Percentiles rank a stretch among this genome's conserved stretches.
Conservation (phyloP, 1,140 invertebrate species). For the Leptonema lineaticorne region DNA sequence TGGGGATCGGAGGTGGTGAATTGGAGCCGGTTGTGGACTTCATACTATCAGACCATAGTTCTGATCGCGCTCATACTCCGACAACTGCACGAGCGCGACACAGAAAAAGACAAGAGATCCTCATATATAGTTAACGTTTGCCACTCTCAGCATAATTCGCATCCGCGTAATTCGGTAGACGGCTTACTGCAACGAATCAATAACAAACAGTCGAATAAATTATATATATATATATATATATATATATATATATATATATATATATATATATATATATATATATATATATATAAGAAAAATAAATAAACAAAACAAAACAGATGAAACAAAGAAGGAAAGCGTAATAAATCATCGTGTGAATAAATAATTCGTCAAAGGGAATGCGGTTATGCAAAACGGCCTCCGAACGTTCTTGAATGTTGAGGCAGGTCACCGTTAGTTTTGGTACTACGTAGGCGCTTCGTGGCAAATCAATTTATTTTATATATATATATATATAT, state of each 20-base stretch:
- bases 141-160: neutral
- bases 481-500: too few species aligned
- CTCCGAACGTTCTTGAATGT: neutral
- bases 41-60: neutral
- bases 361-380: neutral
- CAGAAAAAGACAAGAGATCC: neutral
- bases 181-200: slow-evolving; percentile 19
- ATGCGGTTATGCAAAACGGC: neutral
- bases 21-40: neutral
- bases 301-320: too few species aligned
- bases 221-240: neutral
- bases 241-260: neutral
- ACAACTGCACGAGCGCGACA: neutral
- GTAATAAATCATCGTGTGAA: neutral
- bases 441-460: too few species aligned
- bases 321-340: too few species aligned
- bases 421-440: neutral
- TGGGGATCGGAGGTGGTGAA: neutral
- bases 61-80: neutral
- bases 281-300: too few species aligned
- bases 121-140: neutral
- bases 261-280: too few species aligned
- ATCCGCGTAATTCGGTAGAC: slow-evolving; percentile 10
- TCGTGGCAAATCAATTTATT: too few species aligned
- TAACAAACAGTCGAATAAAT: neutral